These are phyloP conservation scores for Gambusia affinis DNA, from an alignment of 2,113 vertebrate species.

Conservation along the genomic window DNA sequence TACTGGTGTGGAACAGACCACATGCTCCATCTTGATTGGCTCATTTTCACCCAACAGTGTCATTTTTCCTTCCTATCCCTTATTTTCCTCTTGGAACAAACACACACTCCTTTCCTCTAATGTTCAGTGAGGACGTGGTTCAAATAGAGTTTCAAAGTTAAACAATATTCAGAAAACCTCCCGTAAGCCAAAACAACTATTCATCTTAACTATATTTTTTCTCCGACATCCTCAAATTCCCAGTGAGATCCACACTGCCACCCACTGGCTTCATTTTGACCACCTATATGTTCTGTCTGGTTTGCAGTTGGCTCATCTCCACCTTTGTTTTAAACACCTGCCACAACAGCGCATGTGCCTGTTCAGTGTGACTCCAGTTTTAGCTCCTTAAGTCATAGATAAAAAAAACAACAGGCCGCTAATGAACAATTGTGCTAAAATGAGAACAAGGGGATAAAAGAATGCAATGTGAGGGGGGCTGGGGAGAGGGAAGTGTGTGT, in stretches of 20 bases:
- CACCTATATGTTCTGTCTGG: neutral
- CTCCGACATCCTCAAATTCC: neutral
- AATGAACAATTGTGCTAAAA: conserved; percentile 12
- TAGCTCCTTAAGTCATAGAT: neutral
- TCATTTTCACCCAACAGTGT: conserved; percentile 19
- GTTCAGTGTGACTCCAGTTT: neutral
- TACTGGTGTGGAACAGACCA: conserved; percentile 50
- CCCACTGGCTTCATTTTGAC: neutral
- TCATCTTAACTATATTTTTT: neutral
- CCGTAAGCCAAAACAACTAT: neutral
- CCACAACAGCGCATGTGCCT: neutral
- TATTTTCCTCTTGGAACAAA: conserved; percentile 15
- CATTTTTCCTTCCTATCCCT: neutral
- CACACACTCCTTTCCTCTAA: neutral
- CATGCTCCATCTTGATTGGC: conserved; percentile 42
- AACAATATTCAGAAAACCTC: neutral
- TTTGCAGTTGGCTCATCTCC: neutral
- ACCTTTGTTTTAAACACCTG: neutral
- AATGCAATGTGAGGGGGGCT: conserved; percentile 9
- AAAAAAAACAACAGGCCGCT: neutral
- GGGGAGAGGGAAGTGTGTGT: neutral
- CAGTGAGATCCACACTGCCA: neutral
- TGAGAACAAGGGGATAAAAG: conserved; percentile 7
- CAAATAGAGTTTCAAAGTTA: neutral
- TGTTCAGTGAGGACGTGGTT: neutral